Conservation (phyloP, 2,888 invertebrate genomes). For the Tenthredo mesomela region DNA sequence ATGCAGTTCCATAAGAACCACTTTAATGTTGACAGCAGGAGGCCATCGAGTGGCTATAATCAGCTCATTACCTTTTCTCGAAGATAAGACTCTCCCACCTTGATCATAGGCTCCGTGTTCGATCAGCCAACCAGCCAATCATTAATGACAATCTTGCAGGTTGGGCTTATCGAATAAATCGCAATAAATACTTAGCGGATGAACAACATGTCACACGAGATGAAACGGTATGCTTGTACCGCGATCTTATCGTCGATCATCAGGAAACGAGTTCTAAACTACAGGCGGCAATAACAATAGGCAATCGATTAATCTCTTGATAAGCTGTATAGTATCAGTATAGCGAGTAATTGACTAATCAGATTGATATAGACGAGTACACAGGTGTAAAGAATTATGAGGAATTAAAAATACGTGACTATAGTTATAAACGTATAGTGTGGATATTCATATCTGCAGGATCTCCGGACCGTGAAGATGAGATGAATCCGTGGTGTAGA, state of each 20-base stretch:
- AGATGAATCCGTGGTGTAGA: not conserved
- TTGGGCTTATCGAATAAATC: not conserved
- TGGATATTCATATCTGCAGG: not conserved
- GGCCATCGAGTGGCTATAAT: not conserved
- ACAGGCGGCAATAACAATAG: not conserved
- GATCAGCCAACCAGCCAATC: not conserved
- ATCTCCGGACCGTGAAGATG: not conserved
- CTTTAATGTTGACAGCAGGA: not conserved
- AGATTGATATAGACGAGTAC: not conserved
- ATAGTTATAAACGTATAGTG: not conserved
- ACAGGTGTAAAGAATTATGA: not conserved
- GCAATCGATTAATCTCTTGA: constrained; percentile 1
- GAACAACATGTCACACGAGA: not conserved
- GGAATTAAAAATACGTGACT: not conserved
- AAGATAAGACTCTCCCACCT: constrained; percentile 6
- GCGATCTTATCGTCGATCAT: not conserved
- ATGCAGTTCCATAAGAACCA: not conserved
- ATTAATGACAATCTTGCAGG: not conserved
- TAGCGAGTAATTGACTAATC: not conserved
- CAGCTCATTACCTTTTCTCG: constrained; percentile 1
- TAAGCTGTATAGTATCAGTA: not conserved
- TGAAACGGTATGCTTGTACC: not conserved
- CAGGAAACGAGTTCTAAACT: not conserved
- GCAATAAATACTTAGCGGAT: not conserved
- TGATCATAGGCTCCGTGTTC: not conserved